phyloP scores from a whole-genome alignment of 2,113 vertebrate genomes.

The Phyllostomus discolor region DNA sequence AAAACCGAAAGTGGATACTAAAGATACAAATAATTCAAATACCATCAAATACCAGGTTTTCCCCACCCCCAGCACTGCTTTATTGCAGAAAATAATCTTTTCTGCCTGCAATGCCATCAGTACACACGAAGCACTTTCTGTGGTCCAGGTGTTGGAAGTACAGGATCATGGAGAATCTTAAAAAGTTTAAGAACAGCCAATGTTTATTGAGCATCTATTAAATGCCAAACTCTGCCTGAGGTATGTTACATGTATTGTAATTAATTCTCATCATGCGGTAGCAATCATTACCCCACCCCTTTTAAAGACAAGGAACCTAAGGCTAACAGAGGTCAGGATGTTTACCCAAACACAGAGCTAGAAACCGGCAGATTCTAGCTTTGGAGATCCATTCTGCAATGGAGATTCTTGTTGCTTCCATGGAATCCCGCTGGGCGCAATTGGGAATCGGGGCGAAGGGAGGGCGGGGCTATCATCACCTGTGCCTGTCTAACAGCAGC shows the following conservation, averaged over 20 bases:
- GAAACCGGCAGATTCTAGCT: background rate
- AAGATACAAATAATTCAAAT: background rate
- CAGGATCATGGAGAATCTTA: background rate
- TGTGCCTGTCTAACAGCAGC: background rate
- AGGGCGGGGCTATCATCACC: background rate
- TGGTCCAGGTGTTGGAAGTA: background rate
- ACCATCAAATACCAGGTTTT: background rate
- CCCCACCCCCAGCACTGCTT: background rate
- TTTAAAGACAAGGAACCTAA: background rate
- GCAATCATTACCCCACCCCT: background rate
- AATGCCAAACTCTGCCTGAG: background rate
- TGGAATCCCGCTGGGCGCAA: fast-evolving
- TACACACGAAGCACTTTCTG: background rate
- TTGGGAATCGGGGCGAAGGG: background rate
- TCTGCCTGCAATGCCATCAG: background rate
- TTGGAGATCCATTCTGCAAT: background rate
- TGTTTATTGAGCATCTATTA: background rate
- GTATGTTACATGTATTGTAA: background rate
- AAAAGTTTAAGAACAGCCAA: background rate
- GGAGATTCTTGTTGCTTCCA: background rate
- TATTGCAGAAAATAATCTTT: background rate
- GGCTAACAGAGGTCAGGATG: background rate
- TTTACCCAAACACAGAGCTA: background rate
- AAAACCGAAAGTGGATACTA: background rate
- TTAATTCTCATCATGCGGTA: background rate